Base-by-base conservation (phyloP, 2,888 invertebrate genomes). In the Silvanus unidentatus region DNA sequence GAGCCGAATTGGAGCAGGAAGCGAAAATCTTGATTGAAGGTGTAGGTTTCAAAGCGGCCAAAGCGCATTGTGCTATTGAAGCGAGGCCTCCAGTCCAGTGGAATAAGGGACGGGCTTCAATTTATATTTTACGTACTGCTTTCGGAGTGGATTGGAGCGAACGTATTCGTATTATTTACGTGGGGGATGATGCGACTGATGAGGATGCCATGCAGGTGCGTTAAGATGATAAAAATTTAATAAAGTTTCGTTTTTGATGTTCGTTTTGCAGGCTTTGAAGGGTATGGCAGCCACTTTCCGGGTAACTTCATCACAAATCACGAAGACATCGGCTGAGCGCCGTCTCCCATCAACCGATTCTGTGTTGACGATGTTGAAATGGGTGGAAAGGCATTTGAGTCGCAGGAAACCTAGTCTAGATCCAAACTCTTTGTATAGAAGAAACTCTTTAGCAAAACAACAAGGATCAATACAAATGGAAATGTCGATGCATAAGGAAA, bases 221-320 rank as follows among this genome's bases (percentile, higher is more conserved):
- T 59, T 55, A 59, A 64, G 14, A 22, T 22, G 27, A 41, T 16
- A 55, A 8, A 16, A 10, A 32, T 8, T 32, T n/a, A 1, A 5
- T 16, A 28, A 28, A 10, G 28, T 28, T 28, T 28, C 8, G 2
- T 14, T 43, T 14, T 11, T 10, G 16, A 5, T 13, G 15, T 32
- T n/a, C n/a, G n/a, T 14, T 12, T 55, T 59, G 29, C 65, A 91
- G 90, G 89, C 91, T 0, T 74, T 92, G 44, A 91, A 91, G 75
- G 92, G 92, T 69, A 92, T 93, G 90, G 92, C 92, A 0, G 88
- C 90, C 1, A 92, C 92, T 2, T 93, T 93, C 78, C 82, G 92
- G 40, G 88, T 93, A 8, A 85, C 90, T 0, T 85, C 88, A 0
- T 90, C 90, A 0, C 79, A 82, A 63, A 89, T 91, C 59, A 86